These are phyloP conservation scores for Rhombomys opimus DNA, from an alignment of 2,113 vertebrate species.

Conservation along the genomic window DNA sequence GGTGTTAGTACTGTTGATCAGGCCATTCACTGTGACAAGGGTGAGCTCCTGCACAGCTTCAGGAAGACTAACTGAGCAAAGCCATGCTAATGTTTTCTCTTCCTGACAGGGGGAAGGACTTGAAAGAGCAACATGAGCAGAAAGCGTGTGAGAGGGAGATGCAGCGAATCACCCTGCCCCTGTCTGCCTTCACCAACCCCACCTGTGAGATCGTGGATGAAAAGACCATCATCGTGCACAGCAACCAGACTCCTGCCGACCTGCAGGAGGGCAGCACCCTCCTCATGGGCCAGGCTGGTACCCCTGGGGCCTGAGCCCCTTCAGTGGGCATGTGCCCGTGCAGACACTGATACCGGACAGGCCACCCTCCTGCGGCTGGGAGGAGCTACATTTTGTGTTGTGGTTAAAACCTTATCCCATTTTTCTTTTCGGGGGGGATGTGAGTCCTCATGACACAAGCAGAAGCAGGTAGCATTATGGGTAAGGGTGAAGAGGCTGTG, in stretches of 20 bases:
- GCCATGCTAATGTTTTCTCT: neutral
- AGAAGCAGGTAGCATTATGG: constrained; percentile 61
- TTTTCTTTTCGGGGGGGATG: constrained; percentile 69
- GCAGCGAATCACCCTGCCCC: constrained; percentile 95
- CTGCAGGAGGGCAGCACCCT: constrained; percentile 87
- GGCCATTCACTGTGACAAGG: neutral
- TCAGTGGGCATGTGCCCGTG: constrained; percentile 2
- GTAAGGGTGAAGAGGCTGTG: constrained; percentile 54
- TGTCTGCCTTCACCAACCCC: constrained; percentile 95
- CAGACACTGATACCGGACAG: constrained; percentile 60
- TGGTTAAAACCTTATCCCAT: constrained; percentile 48
- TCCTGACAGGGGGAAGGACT: constrained; percentile 90
- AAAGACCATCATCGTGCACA: constrained; percentile 90
- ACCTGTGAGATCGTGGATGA: constrained; percentile 95
- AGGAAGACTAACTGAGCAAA: neutral
- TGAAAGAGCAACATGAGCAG: constrained; percentile 93
- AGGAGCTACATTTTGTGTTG: constrained; percentile 81
- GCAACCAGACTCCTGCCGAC: constrained; percentile 88
- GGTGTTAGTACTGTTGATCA: neutral
- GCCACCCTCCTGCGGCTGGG: constrained; percentile 76
- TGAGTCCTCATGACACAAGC: constrained; percentile 63
- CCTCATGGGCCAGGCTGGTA: constrained; percentile 92
- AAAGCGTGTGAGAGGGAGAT: constrained; percentile 93
- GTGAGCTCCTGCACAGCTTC: neutral
- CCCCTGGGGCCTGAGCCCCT: constrained; percentile 94